Percentiles rank a stretch among this genome's conserved stretches.
phyloP scores from a whole-genome alignment of 2,113 vertebrate species.

The Corythaeola cristata region DNA sequence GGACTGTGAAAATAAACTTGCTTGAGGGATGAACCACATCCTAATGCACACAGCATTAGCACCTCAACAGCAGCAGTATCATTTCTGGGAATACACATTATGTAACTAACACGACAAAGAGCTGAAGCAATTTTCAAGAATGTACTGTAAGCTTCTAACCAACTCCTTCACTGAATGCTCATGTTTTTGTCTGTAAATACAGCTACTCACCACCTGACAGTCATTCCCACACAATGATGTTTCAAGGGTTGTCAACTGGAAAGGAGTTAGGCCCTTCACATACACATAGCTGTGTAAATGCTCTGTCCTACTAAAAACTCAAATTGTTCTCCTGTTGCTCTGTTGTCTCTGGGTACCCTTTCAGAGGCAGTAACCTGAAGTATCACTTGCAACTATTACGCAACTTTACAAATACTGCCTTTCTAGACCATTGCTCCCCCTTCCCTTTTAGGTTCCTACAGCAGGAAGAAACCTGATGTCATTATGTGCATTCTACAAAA shows the following conservation, averaged over 20 bases:
- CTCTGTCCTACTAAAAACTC: background rate
- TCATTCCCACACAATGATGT: background rate
- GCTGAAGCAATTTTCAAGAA: background rate
- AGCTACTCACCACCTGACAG: background rate
- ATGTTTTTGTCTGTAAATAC: background rate
- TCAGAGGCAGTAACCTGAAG: background rate
- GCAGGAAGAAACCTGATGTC: background rate
- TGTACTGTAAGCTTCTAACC: background rate
- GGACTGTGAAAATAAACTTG: background rate
- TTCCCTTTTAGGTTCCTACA: background rate
- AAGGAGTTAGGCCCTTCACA: background rate
- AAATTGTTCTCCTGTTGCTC: background rate
- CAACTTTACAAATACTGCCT: background rate
- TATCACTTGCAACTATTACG: background rate
- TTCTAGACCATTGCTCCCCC: background rate
- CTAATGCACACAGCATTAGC: background rate
- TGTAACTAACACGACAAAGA: fast-evolving
- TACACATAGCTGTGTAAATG: background rate
- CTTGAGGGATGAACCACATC: background rate
- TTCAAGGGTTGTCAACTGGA: background rate
- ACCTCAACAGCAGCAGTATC: background rate
- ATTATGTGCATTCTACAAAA: background rate
- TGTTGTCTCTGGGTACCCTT: background rate
- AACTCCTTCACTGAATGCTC: background rate
- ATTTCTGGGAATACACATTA: background rate